Evolutionary conservation across 2,888 invertebrate species (phyloP).

Genomic region (Argyra leucocephala): DNA sequence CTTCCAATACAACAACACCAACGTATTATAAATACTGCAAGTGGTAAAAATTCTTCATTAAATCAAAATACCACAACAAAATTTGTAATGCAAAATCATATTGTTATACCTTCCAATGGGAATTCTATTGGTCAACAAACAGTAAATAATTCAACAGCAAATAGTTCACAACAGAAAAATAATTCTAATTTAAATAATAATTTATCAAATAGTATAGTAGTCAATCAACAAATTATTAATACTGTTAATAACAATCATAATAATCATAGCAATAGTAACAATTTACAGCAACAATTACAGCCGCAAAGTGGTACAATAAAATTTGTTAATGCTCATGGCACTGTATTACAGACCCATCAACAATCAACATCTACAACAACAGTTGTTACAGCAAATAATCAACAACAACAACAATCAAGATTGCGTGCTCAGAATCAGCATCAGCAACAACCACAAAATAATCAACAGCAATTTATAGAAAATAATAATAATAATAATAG

Average conservation of each 20-base stretch:
- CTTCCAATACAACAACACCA: constrained; percentile 22
- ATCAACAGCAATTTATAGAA: constrained; percentile 17
- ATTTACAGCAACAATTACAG: neutral
- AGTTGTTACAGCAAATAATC: constrained; percentile 20
- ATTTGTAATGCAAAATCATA: constrained; percentile 23
- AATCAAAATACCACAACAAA: constrained; percentile 18
- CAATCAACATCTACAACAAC: constrained; percentile 20
- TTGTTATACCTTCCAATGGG: constrained; percentile 18
- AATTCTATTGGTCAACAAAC: constrained; percentile 9
- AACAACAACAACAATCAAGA: constrained; percentile 23
- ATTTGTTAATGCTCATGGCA: constrained; percentile 43
- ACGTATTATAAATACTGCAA: constrained; percentile 17
- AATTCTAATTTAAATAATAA: constrained; percentile 16
- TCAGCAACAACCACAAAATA: constrained; percentile 16
- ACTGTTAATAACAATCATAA: constrained; percentile 23
- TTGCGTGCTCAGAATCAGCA: constrained; percentile 19
- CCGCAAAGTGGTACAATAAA: constrained; percentile 34
- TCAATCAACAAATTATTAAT: constrained; percentile 26
- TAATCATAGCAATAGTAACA: constrained; percentile 7
- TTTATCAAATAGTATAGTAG: constrained; percentile 24
- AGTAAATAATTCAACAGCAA: constrained; percentile 13
- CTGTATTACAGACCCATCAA: constrained; percentile 39
- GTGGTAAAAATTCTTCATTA: constrained; percentile 14
- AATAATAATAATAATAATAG: constrained; percentile 18
- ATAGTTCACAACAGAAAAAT: constrained; percentile 16